phyloP scores from a whole-genome alignment of 2,888 invertebrate genomes.

The Brachynemurus nebulosus region DNA sequence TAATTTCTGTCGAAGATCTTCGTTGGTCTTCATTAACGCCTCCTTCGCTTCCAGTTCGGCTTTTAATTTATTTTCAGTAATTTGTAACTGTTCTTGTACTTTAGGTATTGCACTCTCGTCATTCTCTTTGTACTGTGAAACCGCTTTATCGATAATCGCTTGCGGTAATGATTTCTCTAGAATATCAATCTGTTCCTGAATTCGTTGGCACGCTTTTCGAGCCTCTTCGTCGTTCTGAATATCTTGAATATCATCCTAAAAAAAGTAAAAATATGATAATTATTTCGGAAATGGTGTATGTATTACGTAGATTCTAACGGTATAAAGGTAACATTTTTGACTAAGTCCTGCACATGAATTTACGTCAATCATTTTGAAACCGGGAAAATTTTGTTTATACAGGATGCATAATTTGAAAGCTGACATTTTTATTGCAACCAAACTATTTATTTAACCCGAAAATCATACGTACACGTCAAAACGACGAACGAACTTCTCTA shows the following conservation, averaged over 20 bases:
- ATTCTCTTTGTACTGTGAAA: slow-evolving; percentile 1
- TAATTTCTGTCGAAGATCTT: slow-evolving; percentile 25
- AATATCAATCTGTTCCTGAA: slow-evolving; percentile 2
- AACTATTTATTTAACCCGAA: no score
- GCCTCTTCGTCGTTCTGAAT: not conserved
- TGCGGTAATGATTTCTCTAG: slow-evolving; percentile 1
- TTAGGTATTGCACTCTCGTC: slow-evolving; percentile 13
- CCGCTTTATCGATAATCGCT: slow-evolving; percentile 2
- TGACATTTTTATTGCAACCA: no score
- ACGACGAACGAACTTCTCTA: no score
- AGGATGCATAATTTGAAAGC: no score
- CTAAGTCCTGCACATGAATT: no score
- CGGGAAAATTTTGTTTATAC: no score
- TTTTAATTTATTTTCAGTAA: slow-evolving; percentile 12
- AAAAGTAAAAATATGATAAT: not conserved
- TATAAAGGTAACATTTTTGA: no score
- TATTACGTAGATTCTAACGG: no score
- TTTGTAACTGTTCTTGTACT: not conserved
- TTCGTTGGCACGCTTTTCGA: not conserved
- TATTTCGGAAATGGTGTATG: no score
- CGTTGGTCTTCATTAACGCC: slow-evolving; percentile 22
- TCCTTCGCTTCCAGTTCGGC: slow-evolving; percentile 18
- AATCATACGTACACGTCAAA: no score
- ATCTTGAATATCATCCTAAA: not conserved
- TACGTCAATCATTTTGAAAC: no score